A percentile compares a stretch with the other conserved stretches of the same genome.
Conservation (phyloP, 1,140 invertebrate genomes). For the Octopus sinensis region DNA sequence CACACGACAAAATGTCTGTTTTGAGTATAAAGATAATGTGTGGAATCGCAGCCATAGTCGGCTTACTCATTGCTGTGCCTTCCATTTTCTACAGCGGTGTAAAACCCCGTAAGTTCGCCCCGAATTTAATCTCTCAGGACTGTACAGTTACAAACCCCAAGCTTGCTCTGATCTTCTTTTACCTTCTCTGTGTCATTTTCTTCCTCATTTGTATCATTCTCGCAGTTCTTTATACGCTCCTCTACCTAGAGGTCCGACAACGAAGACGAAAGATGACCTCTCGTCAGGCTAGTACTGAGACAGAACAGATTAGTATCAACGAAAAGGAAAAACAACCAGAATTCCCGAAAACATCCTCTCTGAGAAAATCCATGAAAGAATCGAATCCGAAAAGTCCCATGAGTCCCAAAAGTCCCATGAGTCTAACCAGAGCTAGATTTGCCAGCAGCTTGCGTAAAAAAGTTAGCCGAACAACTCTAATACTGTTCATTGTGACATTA, state of each 20-base stretch:
- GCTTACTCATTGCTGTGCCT: slow-evolving; percentile 29
- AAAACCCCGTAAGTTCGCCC: slow-evolving; percentile 21
- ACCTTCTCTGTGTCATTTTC: slow-evolving; percentile 29
- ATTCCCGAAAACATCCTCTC: background rate
- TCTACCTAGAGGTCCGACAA: slow-evolving; percentile 37
- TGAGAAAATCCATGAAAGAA: background rate
- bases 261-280: slow-evolving; percentile 29
- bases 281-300: background rate
- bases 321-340: too few species aligned
- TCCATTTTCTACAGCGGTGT: slow-evolving; percentile 33
- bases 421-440: slow-evolving; percentile 25
- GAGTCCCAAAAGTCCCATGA: slow-evolving; percentile 23
- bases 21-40: slow-evolving; percentile 38
- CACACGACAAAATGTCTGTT: slow-evolving; percentile 36
- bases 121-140: slow-evolving; percentile 28
- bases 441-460: slow-evolving; percentile 25
- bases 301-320: background rate
- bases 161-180: slow-evolving; percentile 33
- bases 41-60: slow-evolving; percentile 29
- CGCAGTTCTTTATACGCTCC: slow-evolving; percentile 34
- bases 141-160: slow-evolving; percentile 35
- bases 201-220: slow-evolving; percentile 30
- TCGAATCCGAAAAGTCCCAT: slow-evolving; percentile 12
- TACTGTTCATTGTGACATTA: slow-evolving; percentile 43
- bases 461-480: slow-evolving; percentile 37